A percentile compares a stretch with the other conserved stretches of the same genome.
phyloP scores from a whole-genome alignment of 2,888 invertebrate species.

The Nebria brevicollis region DNA sequence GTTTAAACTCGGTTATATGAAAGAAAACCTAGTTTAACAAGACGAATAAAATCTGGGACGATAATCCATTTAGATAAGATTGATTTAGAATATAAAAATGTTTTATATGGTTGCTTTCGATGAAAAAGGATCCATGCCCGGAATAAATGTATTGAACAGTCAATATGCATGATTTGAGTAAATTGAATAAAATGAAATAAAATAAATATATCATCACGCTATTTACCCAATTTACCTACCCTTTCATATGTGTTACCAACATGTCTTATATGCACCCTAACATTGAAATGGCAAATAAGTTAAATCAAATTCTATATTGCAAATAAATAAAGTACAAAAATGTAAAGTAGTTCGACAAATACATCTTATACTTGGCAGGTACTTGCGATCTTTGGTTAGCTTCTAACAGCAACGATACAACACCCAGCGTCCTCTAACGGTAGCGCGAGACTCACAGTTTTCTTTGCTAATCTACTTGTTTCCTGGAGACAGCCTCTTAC shows the following conservation, averaged over 20 bases:
- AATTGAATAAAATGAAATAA: not conserved
- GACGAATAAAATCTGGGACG: not conserved
- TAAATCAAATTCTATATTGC: no score
- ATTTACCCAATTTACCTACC: not conserved
- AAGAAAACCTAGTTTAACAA: not conserved
- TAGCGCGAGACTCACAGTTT: constrained; percentile 26
- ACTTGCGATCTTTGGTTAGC: not conserved
- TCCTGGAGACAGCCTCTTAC: constrained; percentile 47
- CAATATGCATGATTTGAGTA: not conserved
- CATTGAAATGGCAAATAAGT: no score
- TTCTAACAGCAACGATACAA: not conserved
- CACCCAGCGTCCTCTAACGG: not conserved
- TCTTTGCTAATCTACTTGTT: constrained; percentile 47
- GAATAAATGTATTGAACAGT: not conserved
- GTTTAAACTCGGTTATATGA: not conserved
- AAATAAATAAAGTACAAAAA: no score
- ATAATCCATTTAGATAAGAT: not conserved
- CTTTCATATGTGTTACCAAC: not conserved
- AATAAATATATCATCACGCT: not conserved
- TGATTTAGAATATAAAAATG: no score
- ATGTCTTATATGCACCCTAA: no score
- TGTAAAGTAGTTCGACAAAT: no score
- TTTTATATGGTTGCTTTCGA: not conserved
- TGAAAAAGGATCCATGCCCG: not conserved
- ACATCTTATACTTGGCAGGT: no score